Evolutionary conservation across 2,113 vertebrate species (phyloP), one percentile per base, ranked within the genome.

Genomic region (Bettongia penicillata): DNA sequence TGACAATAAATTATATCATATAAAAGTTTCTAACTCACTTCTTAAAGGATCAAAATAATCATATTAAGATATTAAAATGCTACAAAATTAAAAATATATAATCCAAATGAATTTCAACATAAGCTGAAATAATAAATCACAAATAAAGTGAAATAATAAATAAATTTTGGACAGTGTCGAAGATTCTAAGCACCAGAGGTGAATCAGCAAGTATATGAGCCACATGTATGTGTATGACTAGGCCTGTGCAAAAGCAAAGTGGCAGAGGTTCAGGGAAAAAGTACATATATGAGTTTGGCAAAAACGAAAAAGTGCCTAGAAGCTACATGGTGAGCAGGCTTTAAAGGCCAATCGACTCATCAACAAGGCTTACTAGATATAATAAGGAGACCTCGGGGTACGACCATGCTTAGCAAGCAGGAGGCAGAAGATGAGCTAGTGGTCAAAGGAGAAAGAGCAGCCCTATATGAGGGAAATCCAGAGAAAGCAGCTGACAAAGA

Each of bases 21-120:
- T 84, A 84, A 84, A 84, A 84, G 92, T 91, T 95, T 37, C 94
- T 91, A 91, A 94, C 14, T 95, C 95, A 97, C 47, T 91, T 90
- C 91, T 94, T 52, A 31, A 26, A 24, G 97, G 96, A 98, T 96
- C 9, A 97, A 98, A 52, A 22, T 94, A 91, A 84, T 43, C 16
- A 23, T n/a, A 48, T 48, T 48, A 43, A 84, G 68, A 84, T 84
- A 43, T 22, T 43, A 84, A 84, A 84, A 84, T 84, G 6, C 89
- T n/a, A 52, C 51, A 92, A 97, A 97, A 53, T 50, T 91, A 95
- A 95, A 26, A 8, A 10, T 93, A 84, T 47, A 3, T 91, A 94
- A 91, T 16, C 43, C 24, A 98, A 84, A 94, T 52, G 31, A 43
- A 84, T 84, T 84, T 84, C n/a, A 84, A 84, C 37, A 77, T n/a